Evolutionary conservation across 1,140 invertebrate species (phyloP).

Genomic region (Neodiprion virginianus): DNA sequence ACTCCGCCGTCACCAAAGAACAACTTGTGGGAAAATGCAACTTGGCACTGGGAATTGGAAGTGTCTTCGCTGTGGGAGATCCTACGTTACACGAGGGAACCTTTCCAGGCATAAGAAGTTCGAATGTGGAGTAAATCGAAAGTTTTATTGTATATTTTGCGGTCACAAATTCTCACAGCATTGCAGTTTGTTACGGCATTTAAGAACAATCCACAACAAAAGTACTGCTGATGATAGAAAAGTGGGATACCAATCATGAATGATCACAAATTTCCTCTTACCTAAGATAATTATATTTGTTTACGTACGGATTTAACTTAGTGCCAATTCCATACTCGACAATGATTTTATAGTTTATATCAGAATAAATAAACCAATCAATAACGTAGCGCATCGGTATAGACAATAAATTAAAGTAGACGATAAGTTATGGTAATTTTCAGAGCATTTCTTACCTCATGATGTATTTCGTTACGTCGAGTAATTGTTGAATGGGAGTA

Average conservation of each 20-base stretch:
- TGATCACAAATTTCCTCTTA: no score
- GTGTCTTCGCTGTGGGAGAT: conserved; percentile 30
- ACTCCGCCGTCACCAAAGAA: conserved; percentile 32
- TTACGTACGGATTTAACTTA: no score
- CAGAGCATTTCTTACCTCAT: no score
- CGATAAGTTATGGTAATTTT: no score
- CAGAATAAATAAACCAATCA: no score
- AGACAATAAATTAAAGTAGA: no score
- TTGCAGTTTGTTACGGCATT: conserved; percentile 31
- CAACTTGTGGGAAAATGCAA: conserved; percentile 30
- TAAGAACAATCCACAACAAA: conserved; percentile 30
- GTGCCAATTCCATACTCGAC: no score
- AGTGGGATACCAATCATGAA: background rate
- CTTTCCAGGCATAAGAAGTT: conserved; percentile 54
- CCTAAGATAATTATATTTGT: no score
- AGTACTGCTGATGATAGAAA: conserved; percentile 5
- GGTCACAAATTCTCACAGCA: conserved; percentile 41
- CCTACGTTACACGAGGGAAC: conserved; percentile 42
- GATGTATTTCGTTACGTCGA: no score
- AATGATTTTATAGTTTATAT: no score
- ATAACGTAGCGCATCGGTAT: no score
- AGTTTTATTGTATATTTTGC: conserved; percentile 56
- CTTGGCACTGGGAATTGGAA: conserved; percentile 29
- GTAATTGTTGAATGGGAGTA: no score
- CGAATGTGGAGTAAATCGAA: conserved; percentile 53